Base-by-base conservation (phyloP, 2,797 vertebrate genomes). In the Psittacula echo region DNA sequence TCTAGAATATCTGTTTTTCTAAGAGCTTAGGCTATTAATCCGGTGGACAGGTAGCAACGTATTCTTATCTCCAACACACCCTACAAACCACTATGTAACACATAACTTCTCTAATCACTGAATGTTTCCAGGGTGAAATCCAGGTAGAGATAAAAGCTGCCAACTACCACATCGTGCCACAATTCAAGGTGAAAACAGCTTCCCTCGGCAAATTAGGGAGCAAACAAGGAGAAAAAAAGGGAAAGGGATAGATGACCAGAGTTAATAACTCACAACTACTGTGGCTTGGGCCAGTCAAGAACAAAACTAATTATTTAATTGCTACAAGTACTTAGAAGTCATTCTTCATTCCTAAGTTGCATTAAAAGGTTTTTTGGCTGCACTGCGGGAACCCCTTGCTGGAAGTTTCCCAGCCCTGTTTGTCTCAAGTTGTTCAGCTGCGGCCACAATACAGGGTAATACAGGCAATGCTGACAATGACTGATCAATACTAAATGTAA, bases 31-130 rank as follows among this genome's bases (percentile, higher is more conserved):
- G 74, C 72, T 62, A 71, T 93, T 91, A 79, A 93, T 86, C 74
- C 73, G 41, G 44, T 22, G 60, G 37, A n/a, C 65, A 88, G 73
- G 91, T 94, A 93, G 74, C 87, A 89, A 53, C 87, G 84, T 71
- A 4, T 50, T 64, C 83, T 96, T 91, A 91, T 95, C 90, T 94
- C 60, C 50, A 20, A 41, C 68, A 27, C 73, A 9, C 61, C 74
- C 19, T 58, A 61, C 60, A 66, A 68, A 60, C 24, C 54, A 13
- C 42, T 32, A 26, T 16, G n/a, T 37, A 79, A 47, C 64, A 53
- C 11, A 7, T 19, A 65, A 50, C 21, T 62, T 27, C 79, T 60
- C 39, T 90, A 87, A 93, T 88, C 66, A 51, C 64, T 11, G n/a
- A 22, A 42, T 1, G 3, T 5, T 85, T 83, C n/a, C 18, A 45